These are phyloP conservation scores for Drosophila kanekoi DNA, from an alignment of 2,888 invertebrate genomes.

Conservation along the genomic window DNA sequence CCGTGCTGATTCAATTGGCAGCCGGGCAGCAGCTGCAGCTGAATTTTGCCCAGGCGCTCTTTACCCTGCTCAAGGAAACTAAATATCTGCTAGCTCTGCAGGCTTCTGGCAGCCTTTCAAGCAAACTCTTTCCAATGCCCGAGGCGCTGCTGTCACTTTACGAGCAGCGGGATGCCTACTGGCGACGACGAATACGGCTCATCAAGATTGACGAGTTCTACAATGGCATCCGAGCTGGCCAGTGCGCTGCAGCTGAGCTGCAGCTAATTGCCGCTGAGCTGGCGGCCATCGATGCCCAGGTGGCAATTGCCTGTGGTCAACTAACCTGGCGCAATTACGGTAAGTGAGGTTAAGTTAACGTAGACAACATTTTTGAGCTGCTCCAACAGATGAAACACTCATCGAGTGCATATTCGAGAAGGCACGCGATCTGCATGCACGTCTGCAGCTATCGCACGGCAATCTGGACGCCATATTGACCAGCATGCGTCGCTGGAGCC, in stretches of 20 bases:
- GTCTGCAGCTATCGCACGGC: slow-evolving; percentile 85
- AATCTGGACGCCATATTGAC: slow-evolving; percentile 87
- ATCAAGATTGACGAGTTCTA: slow-evolving; percentile 91
- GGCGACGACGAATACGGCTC: slow-evolving; percentile 84
- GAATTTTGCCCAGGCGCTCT: slow-evolving; percentile 86
- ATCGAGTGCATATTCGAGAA: slow-evolving; percentile 72
- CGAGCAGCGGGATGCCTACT: slow-evolving; percentile 75
- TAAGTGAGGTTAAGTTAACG: slow-evolving; percentile 83
- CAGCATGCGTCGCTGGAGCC: slow-evolving; percentile 90
- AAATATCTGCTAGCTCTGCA: slow-evolving; percentile 90
- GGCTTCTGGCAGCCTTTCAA: slow-evolving; percentile 45
- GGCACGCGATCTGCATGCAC: slow-evolving; percentile 67
- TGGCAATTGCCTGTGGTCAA: slow-evolving; percentile 89
- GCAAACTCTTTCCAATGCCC: slow-evolving; percentile 70
- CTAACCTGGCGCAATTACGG: slow-evolving; percentile 94
- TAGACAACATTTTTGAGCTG: background rate
- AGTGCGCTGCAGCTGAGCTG: slow-evolving; percentile 90
- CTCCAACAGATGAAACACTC: slow-evolving; percentile 66
- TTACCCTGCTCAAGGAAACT: slow-evolving; percentile 91
- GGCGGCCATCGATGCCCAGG: slow-evolving; percentile 89
- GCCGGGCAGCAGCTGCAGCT: slow-evolving; percentile 59
- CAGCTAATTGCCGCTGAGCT: slow-evolving; percentile 92
- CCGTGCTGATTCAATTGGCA: slow-evolving; percentile 69
- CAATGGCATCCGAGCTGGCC: slow-evolving; percentile 91
- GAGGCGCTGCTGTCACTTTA: slow-evolving; percentile 71